Base-by-base conservation (phyloP, 1,140 invertebrate genomes). In the Lepidostoma basale region DNA sequence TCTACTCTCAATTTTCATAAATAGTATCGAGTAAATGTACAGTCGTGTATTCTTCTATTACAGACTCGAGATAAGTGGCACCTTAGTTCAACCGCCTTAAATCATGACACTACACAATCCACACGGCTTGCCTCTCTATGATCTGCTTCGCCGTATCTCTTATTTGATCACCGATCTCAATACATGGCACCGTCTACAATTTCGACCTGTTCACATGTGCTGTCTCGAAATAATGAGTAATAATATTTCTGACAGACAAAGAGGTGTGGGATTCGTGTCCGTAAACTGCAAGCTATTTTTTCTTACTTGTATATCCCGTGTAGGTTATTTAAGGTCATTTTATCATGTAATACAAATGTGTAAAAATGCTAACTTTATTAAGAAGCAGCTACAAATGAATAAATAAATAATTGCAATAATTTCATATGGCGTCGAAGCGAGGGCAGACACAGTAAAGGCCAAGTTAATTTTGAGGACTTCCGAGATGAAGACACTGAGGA, bases 51-150 rank as follows among this genome's bases (percentile, higher is more conserved):
- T 9, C 33, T 5, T 44, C 52, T 62, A 68, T 68, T 65, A 69
- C 59, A 58, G 68, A 54, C 30, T 42, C 44, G 68, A 62, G 68
- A 70, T 70, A 70, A 70, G 68, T 70, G 68, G 68, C 68, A 70
- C 68, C 68, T 63, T 47, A 47, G 44, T 47, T 47, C 44, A 47
- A 22, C 44, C 49, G 44, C 44, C 44, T 47, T 22, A 47, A 18
- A 22, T 22, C 6, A 0, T 22, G 1, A 6, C 8, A 36, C 33
- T 36, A 36, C 33, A 36, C 33, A 9, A 9, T 36, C 33, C 1
- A 9, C 9, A 1, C 5, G 9, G 33, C 33, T 2, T n/a, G 9
- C 9, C 33, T 1, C 33, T 36, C 33, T 9, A n/a, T 5, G 33
- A 36, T n/a, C 5, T 36, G 9, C 9, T n/a, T 5, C 33, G 5